phyloP scores from a whole-genome alignment of 2,797 vertebrate genomes.

The Falco peregrinus region DNA sequence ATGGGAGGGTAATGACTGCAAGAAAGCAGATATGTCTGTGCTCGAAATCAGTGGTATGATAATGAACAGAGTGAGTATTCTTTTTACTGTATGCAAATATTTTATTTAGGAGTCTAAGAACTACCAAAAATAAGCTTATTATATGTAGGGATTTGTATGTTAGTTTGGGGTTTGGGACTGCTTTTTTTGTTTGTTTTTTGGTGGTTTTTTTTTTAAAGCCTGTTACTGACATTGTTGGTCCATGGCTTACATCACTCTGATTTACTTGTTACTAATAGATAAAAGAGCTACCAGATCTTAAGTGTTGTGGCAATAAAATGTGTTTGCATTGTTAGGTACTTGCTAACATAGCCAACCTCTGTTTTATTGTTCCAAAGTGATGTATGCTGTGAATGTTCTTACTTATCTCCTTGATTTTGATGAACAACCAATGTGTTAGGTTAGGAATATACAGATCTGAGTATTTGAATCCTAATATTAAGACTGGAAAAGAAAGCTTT shows the following conservation, averaged over 20 bases:
- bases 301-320: neutral
- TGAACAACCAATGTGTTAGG: neutral
- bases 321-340: neutral
- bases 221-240: neutral
- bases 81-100: neutral
- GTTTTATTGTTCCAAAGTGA: neutral
- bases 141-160: neutral
- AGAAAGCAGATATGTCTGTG: conserved; percentile 99
- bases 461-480: neutral
- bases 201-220: neutral
- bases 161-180: neutral
- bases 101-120: neutral
- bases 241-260: neutral
- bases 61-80: conserved; percentile 91
- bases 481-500: neutral
- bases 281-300: neutral
- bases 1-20: conserved; percentile 98
- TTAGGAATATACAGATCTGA: neutral
- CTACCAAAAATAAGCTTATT: neutral
- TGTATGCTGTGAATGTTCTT: neutral
- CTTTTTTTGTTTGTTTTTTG: no score
- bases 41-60: conserved; percentile 99
- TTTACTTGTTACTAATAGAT: neutral
- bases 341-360: neutral
- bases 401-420: neutral